Evolutionary conservation across 2,113 vertebrate genomes (phyloP).

Genomic region (Saguinus imperator): DNA sequence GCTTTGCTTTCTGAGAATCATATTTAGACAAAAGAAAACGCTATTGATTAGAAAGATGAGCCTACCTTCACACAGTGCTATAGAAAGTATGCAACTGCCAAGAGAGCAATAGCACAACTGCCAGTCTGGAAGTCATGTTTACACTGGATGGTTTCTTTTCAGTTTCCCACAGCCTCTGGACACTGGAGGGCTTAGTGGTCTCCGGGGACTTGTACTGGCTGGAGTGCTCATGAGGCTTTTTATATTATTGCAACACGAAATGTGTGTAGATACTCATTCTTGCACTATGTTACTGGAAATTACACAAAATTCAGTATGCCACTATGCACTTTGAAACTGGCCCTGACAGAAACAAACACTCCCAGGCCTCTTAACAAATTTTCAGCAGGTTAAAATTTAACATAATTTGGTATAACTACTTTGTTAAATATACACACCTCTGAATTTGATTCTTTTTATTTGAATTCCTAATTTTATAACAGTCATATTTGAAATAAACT

Average conservation of each 20-base stretch:
- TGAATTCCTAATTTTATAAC: neutral
- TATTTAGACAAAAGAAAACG: neutral
- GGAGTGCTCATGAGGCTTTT: neutral
- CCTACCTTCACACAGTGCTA: conserved; percentile 81
- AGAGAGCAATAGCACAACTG: neutral
- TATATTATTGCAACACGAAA: conserved; percentile 29
- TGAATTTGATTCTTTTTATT: neutral
- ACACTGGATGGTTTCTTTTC: neutral
- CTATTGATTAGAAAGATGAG: neutral
- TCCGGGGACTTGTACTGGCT: neutral
- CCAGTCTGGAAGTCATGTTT: conserved; percentile 3
- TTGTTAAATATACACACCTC: neutral
- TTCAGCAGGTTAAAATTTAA: conserved; percentile 26
- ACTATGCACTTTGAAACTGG: conserved; percentile 45
- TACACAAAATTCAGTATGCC: conserved; percentile 26
- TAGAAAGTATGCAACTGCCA: conserved; percentile 77
- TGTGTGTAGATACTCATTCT: accelerated
- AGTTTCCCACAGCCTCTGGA: neutral
- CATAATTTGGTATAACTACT: neutral
- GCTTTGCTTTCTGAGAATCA: neutral
- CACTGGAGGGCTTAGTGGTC: neutral
- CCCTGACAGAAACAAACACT: conserved; percentile 54
- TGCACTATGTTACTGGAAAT: conserved; percentile 73
- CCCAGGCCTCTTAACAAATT: neutral
- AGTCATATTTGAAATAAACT: conserved; percentile 31